Percentiles rank a stretch among this genome's conserved stretches.
These are phyloP conservation scores for Philopedon plagiatum DNA, from an alignment of 2,888 invertebrate species.

Conservation along the genomic window DNA sequence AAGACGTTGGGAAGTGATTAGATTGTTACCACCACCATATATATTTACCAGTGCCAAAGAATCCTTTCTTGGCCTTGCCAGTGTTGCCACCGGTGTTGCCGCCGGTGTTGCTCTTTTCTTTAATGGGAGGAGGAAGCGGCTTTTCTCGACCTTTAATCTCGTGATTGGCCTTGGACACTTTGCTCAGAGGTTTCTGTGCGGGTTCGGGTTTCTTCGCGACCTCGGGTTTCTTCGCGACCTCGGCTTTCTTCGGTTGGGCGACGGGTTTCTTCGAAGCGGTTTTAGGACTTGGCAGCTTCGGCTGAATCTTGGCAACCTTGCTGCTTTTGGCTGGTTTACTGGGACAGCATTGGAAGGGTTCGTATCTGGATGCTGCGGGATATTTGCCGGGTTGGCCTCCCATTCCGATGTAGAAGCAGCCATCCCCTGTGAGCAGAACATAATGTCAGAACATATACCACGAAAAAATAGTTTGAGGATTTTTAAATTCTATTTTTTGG, in stretches of 20 bases:
- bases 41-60: constrained; percentile 88
- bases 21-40: constrained; percentile 81
- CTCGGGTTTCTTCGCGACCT: constrained; percentile 14
- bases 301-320: constrained; percentile 84
- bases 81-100: too few species aligned
- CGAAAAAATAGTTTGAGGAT: constrained; percentile 4
- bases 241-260: constrained; percentile 5
- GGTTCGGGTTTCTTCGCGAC: constrained; percentile 26
- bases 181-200: constrained; percentile 41
- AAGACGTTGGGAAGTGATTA: constrained; percentile 60
- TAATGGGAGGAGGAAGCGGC: constrained; percentile 58
- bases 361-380: constrained; percentile 80
- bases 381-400: constrained; percentile 83
- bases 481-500: constrained; percentile 7
- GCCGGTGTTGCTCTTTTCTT: constrained; percentile 68
- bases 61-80: constrained; percentile 78
- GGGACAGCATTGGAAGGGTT: constrained; percentile 95
- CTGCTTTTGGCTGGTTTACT: constrained; percentile 83
- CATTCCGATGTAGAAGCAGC: constrained; percentile 97
- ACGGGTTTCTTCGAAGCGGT: constrained; percentile 17
- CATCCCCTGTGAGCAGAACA: constrained; percentile 89
- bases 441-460: constrained; percentile 75
- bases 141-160: constrained; percentile 58
- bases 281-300: constrained; percentile 60
- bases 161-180: constrained; percentile 51